Conservation (phyloP, 2,113 vertebrate genomes). For the Euleptes europaea region DNA sequence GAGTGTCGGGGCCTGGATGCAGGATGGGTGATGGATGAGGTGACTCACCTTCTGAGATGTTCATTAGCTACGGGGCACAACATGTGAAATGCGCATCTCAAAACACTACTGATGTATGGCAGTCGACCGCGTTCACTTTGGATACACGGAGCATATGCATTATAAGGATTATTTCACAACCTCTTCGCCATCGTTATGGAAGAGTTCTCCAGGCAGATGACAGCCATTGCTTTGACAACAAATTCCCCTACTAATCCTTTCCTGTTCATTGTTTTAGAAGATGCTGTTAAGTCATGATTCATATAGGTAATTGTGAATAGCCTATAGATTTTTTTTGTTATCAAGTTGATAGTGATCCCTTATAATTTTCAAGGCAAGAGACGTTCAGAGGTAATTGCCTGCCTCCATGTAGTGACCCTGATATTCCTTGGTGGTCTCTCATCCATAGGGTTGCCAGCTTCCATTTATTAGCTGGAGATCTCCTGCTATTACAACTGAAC, state of each 20-base stretch:
- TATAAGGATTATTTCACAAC: background rate
- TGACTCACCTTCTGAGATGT: slow-evolving; percentile 34
- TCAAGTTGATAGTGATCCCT: too few relatives aligned
- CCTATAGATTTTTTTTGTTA: background rate
- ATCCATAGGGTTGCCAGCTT: too few relatives aligned
- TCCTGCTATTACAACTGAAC: too few relatives aligned
- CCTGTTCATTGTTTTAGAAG: background rate
- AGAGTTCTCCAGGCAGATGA: background rate
- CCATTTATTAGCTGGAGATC: too few relatives aligned
- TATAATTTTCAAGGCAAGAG: too few relatives aligned
- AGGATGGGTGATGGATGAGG: slow-evolving; percentile 22
- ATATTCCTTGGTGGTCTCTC: too few relatives aligned
- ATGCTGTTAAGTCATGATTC: background rate
- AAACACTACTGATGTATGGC: slow-evolving; percentile 5
- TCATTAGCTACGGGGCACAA: slow-evolving; percentile 36
- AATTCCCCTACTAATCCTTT: slow-evolving; percentile 1
- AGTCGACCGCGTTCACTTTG: background rate
- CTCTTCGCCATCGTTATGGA: slow-evolving; percentile 6
- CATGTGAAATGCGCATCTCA: background rate
- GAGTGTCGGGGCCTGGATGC: slow-evolving; percentile 36
- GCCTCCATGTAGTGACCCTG: too few relatives aligned
- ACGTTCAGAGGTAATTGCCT: too few relatives aligned
- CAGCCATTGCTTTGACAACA: background rate
- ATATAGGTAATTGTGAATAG: background rate
- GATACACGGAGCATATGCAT: background rate